Percentiles rank a stretch among this genome's conserved stretches.
phyloP scores from a whole-genome alignment of 2,113 vertebrate genomes.

The Delphinapterus leucas region DNA sequence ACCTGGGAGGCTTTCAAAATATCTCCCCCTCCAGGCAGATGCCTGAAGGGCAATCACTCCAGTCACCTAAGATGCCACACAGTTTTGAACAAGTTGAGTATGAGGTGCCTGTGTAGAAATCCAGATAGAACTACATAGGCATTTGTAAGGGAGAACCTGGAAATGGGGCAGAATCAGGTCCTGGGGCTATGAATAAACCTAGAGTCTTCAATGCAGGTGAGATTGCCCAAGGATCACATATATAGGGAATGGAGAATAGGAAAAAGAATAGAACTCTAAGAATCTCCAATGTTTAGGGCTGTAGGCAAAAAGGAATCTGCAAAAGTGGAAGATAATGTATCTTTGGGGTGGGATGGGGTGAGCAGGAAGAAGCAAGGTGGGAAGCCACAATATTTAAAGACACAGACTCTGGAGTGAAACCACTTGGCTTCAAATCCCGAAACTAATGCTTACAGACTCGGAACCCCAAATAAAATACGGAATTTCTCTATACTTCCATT shows the following conservation, averaged over 20 bases:
- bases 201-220: neutral
- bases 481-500: neutral
- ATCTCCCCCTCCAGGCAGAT: neutral
- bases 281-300: neutral
- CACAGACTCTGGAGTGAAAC: neutral
- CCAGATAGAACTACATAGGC: neutral
- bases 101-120: neutral
- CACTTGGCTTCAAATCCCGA: neutral
- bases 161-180: neutral
- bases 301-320: neutral
- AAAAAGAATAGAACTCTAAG: neutral
- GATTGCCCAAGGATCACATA: neutral
- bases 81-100: neutral
- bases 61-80: neutral
- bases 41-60: neutral
- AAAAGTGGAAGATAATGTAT: neutral
- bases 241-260: neutral
- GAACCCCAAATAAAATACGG: neutral
- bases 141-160: neutral
- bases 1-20: neutral
- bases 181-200: neutral
- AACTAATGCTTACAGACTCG: neutral
- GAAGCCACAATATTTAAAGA: neutral
- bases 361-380: neutral
- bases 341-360: accelerated